Base-by-base conservation (phyloP, 2,113 vertebrate species). In the Ameiurus melas region DNA sequence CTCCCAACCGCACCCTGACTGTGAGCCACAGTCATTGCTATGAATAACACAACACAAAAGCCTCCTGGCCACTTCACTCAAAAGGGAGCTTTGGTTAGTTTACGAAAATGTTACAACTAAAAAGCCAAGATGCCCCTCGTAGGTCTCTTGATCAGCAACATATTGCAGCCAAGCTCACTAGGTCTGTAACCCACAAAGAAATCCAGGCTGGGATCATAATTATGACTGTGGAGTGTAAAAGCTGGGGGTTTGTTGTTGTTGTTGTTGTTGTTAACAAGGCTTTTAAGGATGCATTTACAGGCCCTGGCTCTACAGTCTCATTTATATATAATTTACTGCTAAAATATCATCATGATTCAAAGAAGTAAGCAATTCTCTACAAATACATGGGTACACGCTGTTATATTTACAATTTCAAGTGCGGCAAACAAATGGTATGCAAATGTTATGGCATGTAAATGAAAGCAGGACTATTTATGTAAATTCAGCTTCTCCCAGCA, bases 21-120 rank as follows among this genome's bases (percentile, higher is more conserved):
- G 22, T 13, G 88, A 93, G 92, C 90, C 84, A 89, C 92, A 89
- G 90, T 92, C 85, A 91, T 20, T 9, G 85, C 84, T 82, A 86
- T 33, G 58, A 87, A 85, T 70, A 36, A 78, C 78, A 27, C 55
- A 5, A 82, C 33, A 84, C 80, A 47, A 73, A 55, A 55, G 14
- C 55, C 30, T 25, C 33, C 64, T 80, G 55, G 79, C 71, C 25
- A 53, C 55, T 60, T 83, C 36, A 85, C 81, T 82, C 60, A 60
- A 39, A 87, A 82, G n/a, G 10, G 60, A 58, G 30, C 53, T 70
- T 13, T 75, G 58, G 51, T 86, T 68, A 89, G 84, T 89, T 55
- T 60, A 57, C 30, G 66, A 60, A 85, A 89, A 43, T 66, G 39
- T n/a, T 17, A 57, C 53, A 55, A 36, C 36, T 83, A 86, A 79